A percentile compares a stretch with the other conserved stretches of the same genome.
Conservation (phyloP, 2,113 vertebrate species). For the Desmodus rotundus region DNA sequence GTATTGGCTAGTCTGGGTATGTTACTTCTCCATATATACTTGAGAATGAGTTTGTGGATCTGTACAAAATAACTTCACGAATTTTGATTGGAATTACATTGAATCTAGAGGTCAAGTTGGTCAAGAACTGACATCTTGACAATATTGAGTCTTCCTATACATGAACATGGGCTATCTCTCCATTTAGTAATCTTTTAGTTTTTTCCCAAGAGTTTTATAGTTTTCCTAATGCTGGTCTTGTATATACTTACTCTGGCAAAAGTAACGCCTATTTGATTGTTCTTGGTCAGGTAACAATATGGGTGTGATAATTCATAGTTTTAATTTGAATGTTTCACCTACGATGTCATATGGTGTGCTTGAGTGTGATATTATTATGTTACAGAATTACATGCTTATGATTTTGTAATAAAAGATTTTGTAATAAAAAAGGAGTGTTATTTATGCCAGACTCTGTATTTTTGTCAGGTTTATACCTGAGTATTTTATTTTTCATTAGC, state of each 20-base stretch:
- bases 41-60: not conserved
- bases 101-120: not conserved
- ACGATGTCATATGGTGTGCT: too few relatives aligned
- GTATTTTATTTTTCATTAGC: not conserved
- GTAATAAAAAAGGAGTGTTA: too few relatives aligned
- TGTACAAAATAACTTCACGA: not conserved
- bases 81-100: not conserved
- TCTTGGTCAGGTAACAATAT: too few relatives aligned
- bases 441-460: too few relatives aligned
- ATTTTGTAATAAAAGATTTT: too few relatives aligned
- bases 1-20: not conserved
- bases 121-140: not conserved
- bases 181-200: not conserved
- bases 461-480: not conserved
- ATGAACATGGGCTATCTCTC: not conserved
- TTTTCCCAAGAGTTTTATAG: not conserved
- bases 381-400: too few relatives aligned
- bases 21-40: not conserved
- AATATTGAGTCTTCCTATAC: not conserved
- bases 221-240: not conserved
- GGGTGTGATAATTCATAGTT: too few relatives aligned
- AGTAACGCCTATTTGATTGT: too few relatives aligned
- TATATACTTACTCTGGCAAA: not conserved
- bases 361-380: too few relatives aligned
- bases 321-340: too few relatives aligned